Evolutionary conservation across 2,797 vertebrate genomes (phyloP), one percentile per base, ranked within the genome.

Genomic region (Aphelocoma californica): DNA sequence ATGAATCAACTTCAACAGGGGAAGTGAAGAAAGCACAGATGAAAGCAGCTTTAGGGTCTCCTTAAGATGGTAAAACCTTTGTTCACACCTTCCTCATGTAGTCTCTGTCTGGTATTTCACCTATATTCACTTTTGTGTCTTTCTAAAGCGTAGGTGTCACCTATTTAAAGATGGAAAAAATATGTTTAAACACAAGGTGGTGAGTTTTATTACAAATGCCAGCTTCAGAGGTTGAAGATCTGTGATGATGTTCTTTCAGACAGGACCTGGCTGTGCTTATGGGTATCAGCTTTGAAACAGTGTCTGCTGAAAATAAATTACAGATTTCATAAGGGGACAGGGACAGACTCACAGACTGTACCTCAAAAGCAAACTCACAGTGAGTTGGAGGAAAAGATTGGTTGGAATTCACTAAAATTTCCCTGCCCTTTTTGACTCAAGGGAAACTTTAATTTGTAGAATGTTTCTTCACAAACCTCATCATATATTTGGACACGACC

Each of bases 121-220:
- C 83, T 93, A 17, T 77, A 91, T 94, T 96, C 34, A 93, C 64
- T 90, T 95, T 92, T 95, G 88, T 74, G 71, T 73, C 92, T 97
- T 96, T 94, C 77, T 53, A 71, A 92, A 96, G 65, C 48, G 77
- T 48, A 92, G 81, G 18, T 62, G 78, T 91, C 89, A 92, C 75
- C 56, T 90, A 48, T 72, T 81, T 90, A 40, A 29, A 16, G 36
- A 28, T 14, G 13, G 26, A 36, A 79, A 87, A 31, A 44, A 28
- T 23, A 32, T 3, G 6, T 47, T 83, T 71, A 72, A 90, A 25
- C 23, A 81, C 2, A 7, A 57, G 24, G 3, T 81, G 12, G 28
- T 70, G 38, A 80, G 15, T 89, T 93, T 36, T 51, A 87, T 47
- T 84, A 60, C 15, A 78, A 71, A 93, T 92, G 6, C 36, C 69